Conservation (phyloP, 2,888 invertebrate species). For the Eristalis intricaria region DNA sequence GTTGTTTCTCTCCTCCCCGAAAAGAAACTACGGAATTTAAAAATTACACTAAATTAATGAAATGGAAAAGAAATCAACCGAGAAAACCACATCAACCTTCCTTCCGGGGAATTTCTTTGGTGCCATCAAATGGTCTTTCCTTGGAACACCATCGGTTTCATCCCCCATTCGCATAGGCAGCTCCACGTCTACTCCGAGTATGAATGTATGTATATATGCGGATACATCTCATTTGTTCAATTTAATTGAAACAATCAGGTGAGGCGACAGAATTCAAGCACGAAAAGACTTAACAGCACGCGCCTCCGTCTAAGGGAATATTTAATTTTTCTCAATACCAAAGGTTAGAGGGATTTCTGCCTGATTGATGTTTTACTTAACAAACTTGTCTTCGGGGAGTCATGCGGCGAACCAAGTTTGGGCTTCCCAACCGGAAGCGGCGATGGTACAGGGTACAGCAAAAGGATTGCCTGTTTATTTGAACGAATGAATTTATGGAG, state of each 20-base stretch:
- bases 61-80: not conserved
- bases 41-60: not conserved
- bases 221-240: not conserved
- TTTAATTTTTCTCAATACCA: not conserved
- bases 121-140: not conserved
- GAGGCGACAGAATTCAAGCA: not conserved
- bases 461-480: conserved; percentile 48
- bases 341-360: conserved; percentile 22
- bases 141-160: not conserved
- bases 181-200: not conserved
- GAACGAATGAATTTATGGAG: conserved; percentile 48
- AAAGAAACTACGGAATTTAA: not conserved
- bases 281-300: not conserved
- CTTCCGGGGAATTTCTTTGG: not conserved
- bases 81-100: not conserved
- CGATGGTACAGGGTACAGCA: not conserved
- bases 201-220: not conserved
- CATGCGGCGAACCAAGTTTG: not conserved
- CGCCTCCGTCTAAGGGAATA: not conserved
- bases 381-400: conserved; percentile 44
- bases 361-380: conserved; percentile 48
- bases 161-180: not conserved
- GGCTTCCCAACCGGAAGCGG: not conserved
- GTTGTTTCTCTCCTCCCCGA: too few relatives aligned
- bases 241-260: conserved; percentile 6